These are phyloP conservation scores for Cacajao melanocephalus DNA, from an alignment of 2,797 vertebrate genomes.

Conservation along the genomic window DNA sequence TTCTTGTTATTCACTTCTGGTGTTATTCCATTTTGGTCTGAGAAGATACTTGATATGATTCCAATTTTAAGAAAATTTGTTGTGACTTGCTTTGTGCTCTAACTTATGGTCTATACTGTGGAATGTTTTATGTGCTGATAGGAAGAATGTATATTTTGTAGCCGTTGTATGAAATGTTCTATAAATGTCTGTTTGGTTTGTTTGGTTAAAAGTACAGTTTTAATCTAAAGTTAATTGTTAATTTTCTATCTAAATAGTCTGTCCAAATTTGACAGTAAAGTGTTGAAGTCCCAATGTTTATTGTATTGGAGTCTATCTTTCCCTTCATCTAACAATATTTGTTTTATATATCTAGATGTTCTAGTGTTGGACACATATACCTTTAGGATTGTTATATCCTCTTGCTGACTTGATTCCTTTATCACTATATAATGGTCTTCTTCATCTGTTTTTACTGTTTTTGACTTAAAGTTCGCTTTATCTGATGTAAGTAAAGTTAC, in stretches of 20 bases:
- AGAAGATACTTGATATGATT: neutral
- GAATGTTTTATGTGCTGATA: neutral
- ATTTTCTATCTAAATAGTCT: neutral
- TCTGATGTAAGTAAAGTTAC: neutral
- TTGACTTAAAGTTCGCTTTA: neutral
- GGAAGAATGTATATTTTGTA: neutral
- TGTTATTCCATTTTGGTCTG: neutral
- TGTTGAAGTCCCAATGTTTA: neutral
- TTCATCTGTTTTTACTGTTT: neutral
- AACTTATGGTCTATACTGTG: neutral
- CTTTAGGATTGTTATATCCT: neutral
- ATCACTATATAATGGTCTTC: neutral
- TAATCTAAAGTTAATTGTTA: neutral
- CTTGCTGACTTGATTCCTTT: neutral
- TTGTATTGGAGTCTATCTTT: neutral
- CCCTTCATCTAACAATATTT: neutral
- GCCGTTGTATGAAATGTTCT: neutral
- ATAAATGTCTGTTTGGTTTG: neutral
- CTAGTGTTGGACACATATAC: neutral
- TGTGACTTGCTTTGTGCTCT: neutral
- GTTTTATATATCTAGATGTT: neutral
- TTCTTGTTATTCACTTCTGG: neutral
- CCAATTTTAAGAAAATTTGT: neutral
- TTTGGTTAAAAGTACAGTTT: neutral
- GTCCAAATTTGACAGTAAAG: neutral